These are phyloP conservation scores for Sebastes minor DNA, from an alignment of 2,797 vertebrate genomes.

Conservation along the genomic window DNA sequence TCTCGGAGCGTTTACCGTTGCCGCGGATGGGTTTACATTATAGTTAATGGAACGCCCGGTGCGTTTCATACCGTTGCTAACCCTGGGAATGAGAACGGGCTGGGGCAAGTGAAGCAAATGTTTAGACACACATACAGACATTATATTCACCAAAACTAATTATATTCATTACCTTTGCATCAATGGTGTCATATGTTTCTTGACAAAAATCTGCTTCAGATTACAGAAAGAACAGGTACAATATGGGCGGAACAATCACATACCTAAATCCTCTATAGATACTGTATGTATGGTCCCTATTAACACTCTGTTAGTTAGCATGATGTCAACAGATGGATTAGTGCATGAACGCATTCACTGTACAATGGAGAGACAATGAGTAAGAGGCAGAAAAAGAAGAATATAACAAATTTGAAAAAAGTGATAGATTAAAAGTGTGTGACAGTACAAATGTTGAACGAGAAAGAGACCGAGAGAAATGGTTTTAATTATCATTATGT, in stretches of 20 bases:
- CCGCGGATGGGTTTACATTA: no score
- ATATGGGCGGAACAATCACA: not conserved
- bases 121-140: not conserved
- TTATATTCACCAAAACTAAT: not conserved
- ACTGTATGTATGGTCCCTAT: not conserved
- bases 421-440: conserved; percentile 1
- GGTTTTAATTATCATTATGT: conserved; percentile 32
- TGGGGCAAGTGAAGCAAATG: not conserved
- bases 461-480: conserved; percentile 17
- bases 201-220: not conserved
- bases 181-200: not conserved
- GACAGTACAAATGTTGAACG: conserved; percentile 19
- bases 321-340: not conserved
- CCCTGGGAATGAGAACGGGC: no score
- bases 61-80: no score
- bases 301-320: not conserved
- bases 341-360: not conserved
- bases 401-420: not conserved
- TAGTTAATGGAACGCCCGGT: no score
- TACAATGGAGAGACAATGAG: not conserved
- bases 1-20: no score
- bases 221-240: not conserved
- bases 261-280: not conserved
- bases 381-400: not conserved
- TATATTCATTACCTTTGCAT: not conserved